A percentile compares a stretch with the other conserved stretches of the same genome.
phyloP scores from a whole-genome alignment of 30 jellyfish, hydroid and myxozoan species.

The Nemopilema nomurai region DNA sequence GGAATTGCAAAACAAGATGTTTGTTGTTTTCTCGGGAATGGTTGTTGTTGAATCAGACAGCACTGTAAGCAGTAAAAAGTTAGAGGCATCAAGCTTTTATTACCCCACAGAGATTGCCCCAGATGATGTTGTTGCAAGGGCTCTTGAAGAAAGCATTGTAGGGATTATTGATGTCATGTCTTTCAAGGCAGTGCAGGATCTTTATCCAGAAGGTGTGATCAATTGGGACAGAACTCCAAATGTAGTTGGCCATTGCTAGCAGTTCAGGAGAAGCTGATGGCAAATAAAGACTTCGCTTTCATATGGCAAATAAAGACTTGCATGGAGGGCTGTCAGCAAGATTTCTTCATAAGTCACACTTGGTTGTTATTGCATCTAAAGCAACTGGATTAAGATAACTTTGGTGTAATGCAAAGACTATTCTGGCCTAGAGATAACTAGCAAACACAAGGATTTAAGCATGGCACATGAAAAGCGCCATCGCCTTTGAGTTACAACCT shows the following conservation, averaged over 20 bases:
- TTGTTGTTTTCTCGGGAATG: slow-evolving; percentile 38
- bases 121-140: slow-evolving; percentile 5
- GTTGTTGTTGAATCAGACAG: slow-evolving; percentile 23
- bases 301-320: neutral
- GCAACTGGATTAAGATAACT: no score
- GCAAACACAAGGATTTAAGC: no score
- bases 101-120: slow-evolving; percentile 35
- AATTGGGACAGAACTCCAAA: slow-evolving; percentile 16
- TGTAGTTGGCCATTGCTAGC: neutral
- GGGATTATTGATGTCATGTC: slow-evolving; percentile 29
- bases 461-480: no score
- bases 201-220: slow-evolving; percentile 52
- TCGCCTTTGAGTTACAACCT: no score
- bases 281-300: neutral
- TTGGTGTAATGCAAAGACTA: no score
- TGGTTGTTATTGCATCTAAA: no score
- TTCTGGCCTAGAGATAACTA: no score
- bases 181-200: slow-evolving; percentile 21
- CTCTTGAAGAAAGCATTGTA: slow-evolving; percentile 29
- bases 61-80: slow-evolving; percentile 2
- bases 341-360: no score
- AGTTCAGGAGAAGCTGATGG: neutral
- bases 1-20: slow-evolving; percentile 8
- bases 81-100: slow-evolving; percentile 9
- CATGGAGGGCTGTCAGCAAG: no score